Base-by-base conservation (phyloP, 2,888 invertebrate species). In the Timema cristinae region DNA sequence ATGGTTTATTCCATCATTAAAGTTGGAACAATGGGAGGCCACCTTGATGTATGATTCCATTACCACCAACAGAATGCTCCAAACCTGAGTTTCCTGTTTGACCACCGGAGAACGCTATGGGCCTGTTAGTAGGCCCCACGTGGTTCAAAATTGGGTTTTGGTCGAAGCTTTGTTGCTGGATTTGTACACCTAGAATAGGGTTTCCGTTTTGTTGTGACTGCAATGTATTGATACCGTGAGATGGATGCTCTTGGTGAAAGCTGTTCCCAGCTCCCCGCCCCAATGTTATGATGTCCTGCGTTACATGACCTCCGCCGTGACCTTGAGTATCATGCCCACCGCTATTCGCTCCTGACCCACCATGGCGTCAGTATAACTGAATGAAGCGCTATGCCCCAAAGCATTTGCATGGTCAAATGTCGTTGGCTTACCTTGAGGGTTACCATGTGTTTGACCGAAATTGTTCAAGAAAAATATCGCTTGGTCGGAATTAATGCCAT, bases 321-420 rank as follows among this genome's bases (percentile, higher is more conserved):
- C 32, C 32, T 32, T 32, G 32, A 32, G 1, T 32, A 32, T 32
- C 32, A 32, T 32, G 32, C 4, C 32, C 32, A 32, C 32, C 32
- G 32, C 32, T 32, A 32, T 32, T 32, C 16, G 51, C 15, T 67
- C 48, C n/a, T 70, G 70, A 48, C 56, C 48, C n/a, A 66, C 51
- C n/a, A 73, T 69, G 6, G 73, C 73, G 54, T 73, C 71, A 32
- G 51, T 71, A 50, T 73, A 71, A n/a, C 67, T 71, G 51, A 73
- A 73, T 1, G 51, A 66, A 0, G 63, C 69, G 61, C 73, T 73
- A 59, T 71, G 68, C 5, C 68, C 66, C 9, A 73, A 49, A 32
- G 73, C 71, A 61, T 71, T 71, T 8, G 63, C 71, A 59, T 73
- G 73, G 49, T 73, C 71, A 50, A 73, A 73, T 47, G n/a, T 16